A percentile compares a stretch with the other conserved stretches of the same genome.
Conservation (phyloP, 2,888 invertebrate species). For the Caradrina kadenii region DNA sequence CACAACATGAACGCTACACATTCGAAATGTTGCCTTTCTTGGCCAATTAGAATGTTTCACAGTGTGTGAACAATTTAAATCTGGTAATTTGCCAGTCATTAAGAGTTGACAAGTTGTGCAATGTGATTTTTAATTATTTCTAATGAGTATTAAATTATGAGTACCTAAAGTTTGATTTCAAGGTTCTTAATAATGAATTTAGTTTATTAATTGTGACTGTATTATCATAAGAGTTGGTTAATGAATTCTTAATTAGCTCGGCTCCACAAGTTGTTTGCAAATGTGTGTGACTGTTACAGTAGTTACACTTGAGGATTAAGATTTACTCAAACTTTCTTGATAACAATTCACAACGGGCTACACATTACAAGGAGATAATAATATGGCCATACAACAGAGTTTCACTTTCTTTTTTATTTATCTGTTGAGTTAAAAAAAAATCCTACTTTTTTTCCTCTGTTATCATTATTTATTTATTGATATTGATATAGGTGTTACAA, state of each 20-base stretch:
- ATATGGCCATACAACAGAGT: background rate
- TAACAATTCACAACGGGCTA: conserved; percentile 11
- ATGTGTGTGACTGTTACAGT: conserved; percentile 1
- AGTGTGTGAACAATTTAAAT: conserved; percentile 47
- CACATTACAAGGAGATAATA: background rate
- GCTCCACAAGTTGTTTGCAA: conserved; percentile 18
- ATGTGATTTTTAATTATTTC: conserved; percentile 21
- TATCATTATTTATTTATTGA: conserved; percentile 7
- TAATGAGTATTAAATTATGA: background rate
- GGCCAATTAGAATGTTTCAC: conserved; percentile 52
- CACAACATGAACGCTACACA: conserved; percentile 42
- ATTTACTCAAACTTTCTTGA: conserved; percentile 1
- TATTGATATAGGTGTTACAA: background rate
- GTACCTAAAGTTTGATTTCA: conserved; percentile 38
- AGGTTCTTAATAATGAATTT: conserved; percentile 35
- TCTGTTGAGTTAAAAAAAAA: conserved; percentile 1
- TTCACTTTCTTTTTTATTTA: conserved; percentile 12
- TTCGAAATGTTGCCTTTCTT: conserved; percentile 52
- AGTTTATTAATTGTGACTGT: conserved; percentile 7
- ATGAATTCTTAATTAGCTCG: conserved; percentile 7
- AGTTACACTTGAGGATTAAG: conserved; percentile 1
- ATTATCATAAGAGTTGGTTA: conserved; percentile 6
- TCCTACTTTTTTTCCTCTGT: conserved; percentile 2
- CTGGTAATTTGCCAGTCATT: conserved; percentile 60
- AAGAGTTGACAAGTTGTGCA: conserved; percentile 38